A percentile compares a stretch with the other conserved stretches of the same genome.
phyloP scores from a whole-genome alignment of 2,888 invertebrate species.

The Nebria brevicollis region DNA sequence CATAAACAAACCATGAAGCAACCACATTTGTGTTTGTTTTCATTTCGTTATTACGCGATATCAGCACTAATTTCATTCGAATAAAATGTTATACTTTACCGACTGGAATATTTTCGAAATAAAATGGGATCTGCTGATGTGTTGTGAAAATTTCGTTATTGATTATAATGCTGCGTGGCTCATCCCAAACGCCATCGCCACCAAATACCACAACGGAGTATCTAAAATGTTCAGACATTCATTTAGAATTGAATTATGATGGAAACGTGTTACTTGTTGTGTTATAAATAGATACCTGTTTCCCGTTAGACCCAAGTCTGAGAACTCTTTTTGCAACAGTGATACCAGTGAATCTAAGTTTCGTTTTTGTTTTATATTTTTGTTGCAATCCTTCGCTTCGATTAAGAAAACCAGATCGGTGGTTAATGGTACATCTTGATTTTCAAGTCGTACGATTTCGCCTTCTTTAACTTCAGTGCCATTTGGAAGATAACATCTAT shows the following conservation, averaged over 20 bases:
- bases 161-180: constrained; percentile 78
- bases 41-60: constrained; percentile 16
- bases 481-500: constrained; percentile 76
- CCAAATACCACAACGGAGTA: constrained; percentile 87
- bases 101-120: constrained; percentile 76
- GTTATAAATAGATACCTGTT: constrained; percentile 69
- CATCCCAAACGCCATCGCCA: constrained; percentile 72
- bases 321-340: constrained; percentile 76
- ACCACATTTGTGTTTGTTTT: constrained; percentile 18
- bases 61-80: background rate
- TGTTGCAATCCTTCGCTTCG: constrained; percentile 87
- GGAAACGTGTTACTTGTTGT: background rate
- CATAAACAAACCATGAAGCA: constrained; percentile 29
- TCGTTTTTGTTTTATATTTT: constrained; percentile 71
- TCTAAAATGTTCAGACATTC: constrained; percentile 61
- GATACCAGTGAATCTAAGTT: constrained; percentile 76
- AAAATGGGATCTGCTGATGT: constrained; percentile 70
- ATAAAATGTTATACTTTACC: constrained; percentile 61
- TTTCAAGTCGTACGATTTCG: constrained; percentile 74
- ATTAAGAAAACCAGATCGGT: constrained; percentile 90
- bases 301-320: constrained; percentile 66
- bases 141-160: constrained; percentile 77
- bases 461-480: constrained; percentile 80
- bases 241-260: background rate
- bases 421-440: constrained; percentile 69